phyloP scores from a whole-genome alignment of 2,797 vertebrate genomes.

The Vultur gryphus region DNA sequence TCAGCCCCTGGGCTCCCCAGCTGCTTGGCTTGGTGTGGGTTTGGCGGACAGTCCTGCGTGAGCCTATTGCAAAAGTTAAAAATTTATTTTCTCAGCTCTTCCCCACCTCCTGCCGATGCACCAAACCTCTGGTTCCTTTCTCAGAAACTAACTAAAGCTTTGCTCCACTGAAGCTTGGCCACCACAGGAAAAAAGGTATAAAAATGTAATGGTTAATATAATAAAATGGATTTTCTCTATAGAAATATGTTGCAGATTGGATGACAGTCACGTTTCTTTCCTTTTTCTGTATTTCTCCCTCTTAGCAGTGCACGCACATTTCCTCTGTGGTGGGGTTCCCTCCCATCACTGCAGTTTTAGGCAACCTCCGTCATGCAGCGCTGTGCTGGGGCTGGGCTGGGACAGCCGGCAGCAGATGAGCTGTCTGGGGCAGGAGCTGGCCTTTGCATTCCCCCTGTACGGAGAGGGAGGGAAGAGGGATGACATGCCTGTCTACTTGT shows the following conservation, averaged over 20 bases:
- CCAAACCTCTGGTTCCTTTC: neutral
- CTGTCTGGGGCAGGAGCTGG: neutral
- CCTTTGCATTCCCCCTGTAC: neutral
- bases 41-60: neutral
- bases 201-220: neutral
- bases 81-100: neutral
- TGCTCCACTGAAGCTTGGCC: neutral
- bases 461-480: neutral
- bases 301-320: neutral
- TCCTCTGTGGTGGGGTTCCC: neutral
- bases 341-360: neutral
- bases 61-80: neutral
- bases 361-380: rapidly evolving
- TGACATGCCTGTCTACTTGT: neutral
- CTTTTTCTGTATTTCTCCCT: neutral
- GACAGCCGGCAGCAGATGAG: neutral
- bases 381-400: too few relatives aligned
- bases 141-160: neutral
- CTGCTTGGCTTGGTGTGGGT: neutral
- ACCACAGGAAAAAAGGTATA: neutral
- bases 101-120: neutral
- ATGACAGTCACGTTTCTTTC: neutral
- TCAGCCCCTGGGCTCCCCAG: neutral
- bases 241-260: neutral
- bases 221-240: neutral